Percentiles rank a stretch among this genome's conserved stretches.
Conservation (phyloP, 2,113 vertebrate genomes). For the Nipponia nippon region DNA sequence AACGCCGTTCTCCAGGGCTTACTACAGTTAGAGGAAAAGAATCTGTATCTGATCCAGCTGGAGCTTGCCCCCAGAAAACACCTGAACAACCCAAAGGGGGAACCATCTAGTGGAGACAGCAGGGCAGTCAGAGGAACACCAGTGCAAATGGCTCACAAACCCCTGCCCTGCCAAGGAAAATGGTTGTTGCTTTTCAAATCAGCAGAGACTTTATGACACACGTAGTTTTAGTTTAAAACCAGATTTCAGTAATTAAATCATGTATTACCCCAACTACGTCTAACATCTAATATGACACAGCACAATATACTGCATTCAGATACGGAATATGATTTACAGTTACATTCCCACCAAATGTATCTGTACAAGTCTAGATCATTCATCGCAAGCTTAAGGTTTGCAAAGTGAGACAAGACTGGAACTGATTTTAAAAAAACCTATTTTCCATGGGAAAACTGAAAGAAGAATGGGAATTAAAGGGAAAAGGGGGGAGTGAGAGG, state of each 20-base stretch:
- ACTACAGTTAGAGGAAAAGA: not conserved
- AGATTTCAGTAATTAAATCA: not conserved
- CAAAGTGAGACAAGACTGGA: not conserved
- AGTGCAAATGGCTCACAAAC: not conserved
- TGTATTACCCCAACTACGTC: not conserved
- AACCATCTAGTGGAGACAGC: not conserved
- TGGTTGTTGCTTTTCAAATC: not conserved
- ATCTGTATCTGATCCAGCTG: not conserved
- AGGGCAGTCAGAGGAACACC: not conserved
- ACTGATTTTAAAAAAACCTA: not conserved
- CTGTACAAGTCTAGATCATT: not conserved
- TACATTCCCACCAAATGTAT: not conserved
- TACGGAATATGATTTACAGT: not conserved
- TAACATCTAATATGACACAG: not conserved
- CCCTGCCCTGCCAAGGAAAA: not conserved
- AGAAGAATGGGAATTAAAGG: not conserved
- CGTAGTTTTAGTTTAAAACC: not conserved
- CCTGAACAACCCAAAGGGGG: not conserved
- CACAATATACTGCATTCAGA: not conserved
- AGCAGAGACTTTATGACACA: not conserved
- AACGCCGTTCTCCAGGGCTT: not conserved
- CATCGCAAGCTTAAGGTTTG: not conserved
- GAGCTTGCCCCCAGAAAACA: not conserved
- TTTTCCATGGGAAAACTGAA: not conserved
- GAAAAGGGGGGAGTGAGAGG: not conserved